Evolutionary conservation across 2,888 invertebrate species (phyloP), one percentile per base, ranked within the genome.

Genomic region (Epistrophe grossulariae): DNA sequence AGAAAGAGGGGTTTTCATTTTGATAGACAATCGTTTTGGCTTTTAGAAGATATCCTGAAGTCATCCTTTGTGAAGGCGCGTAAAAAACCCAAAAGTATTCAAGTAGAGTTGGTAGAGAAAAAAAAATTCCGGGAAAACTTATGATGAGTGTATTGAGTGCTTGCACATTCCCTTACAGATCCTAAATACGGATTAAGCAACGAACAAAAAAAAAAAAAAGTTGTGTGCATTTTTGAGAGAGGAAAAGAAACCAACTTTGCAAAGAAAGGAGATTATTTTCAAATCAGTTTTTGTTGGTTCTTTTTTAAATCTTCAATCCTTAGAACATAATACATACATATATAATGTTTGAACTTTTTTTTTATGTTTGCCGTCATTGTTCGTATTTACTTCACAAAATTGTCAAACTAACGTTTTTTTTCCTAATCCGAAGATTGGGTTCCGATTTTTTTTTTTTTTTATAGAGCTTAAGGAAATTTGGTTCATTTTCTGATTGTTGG

Each of bases 1-100:
- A 19, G 24, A 31, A 8, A 68, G 15, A 13, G 10, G 8, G 48
- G 68, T 0, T 43, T 48, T 74, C 35, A 17, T 38, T 24, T 45
- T 74, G 62, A 74, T 64, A 79, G 82, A 83, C 82, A 87, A 83
- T 87, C 66, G 66, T 55, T 70, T 55, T 71, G 72, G 79, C 64
- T 84, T 71, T 84, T 50, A 71, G 59, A 24, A n/a, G 50, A 71
- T 76, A 38, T 55, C 11, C 35, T 19, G 35, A 0, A 50, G 7
- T 76, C 59, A 48, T 71, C 19, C 48, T 74, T 40, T 55, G 10
- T 70, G 38, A 24, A 45, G 8, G 31, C 50, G 66, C 48, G 57
- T 28, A 24, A 6, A 55, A 28, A 31, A 35, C 55, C 19, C 19
- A 55, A 45, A 19, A 28, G 15, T 57, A 40, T 70, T 77, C 45